Evolutionary conservation across 2,797 vertebrate species (phyloP), one percentile per base, ranked within the genome.

Genomic region (Epinephelus awoara): DNA sequence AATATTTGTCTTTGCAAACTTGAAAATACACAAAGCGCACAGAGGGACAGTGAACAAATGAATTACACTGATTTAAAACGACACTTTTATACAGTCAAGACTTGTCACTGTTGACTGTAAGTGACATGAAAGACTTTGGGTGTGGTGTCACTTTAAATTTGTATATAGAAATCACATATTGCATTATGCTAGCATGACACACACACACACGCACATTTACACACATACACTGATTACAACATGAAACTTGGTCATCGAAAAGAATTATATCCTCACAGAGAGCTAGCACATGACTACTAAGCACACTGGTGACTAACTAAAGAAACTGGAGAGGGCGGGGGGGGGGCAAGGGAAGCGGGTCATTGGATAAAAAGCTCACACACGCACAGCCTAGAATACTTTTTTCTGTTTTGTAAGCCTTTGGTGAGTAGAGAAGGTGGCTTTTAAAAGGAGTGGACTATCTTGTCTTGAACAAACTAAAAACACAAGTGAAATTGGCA

Each of bases 231-330:
- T 1, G 55, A 80, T 85, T 87, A 83, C 72, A 85, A 86, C 57
- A 73, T 72, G 47, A 79, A 87, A 84, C 66, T 50, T 74, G 78
- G 85, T 79, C 76, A 86, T 51, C n/a, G 71, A 82, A 52, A 63
- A 82, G 85, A 89, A 88, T 85, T 90, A 89, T 82, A 79, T 83
- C 80, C 86, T 88, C 67, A 71, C 59, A 80, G 75, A 80, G 85
- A 83, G 38, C 56, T 27, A 90, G 83, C 93, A 94, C 93, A 92
- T 95, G 94, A 95, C 88, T 65, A 66, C 72, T 88, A 83, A 92
- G 89, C 87, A 86, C 82, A 63, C 55, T 71, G 78, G 87, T 91
- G 87, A 90, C 77, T 65, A 83, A 88, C 73, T 64, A 71, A 80
- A 73, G 62, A 67, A 86, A 83, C 54, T 13, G 5, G 8, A 25